These are phyloP conservation scores for Batillaria attramentaria DNA, from an alignment of 1,140 invertebrate species.

Conservation along the genomic window DNA sequence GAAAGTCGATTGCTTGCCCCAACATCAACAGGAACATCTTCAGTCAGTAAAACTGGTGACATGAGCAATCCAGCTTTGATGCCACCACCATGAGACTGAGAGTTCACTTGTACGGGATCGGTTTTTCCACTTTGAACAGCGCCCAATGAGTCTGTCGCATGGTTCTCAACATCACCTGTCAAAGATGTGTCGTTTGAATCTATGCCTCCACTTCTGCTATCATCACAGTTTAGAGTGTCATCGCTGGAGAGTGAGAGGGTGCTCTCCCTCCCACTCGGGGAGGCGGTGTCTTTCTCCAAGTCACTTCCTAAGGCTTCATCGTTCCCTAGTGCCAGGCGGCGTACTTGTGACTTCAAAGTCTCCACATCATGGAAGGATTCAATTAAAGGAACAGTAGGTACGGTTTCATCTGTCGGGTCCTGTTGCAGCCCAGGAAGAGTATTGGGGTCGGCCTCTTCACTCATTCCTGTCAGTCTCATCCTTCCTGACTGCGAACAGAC, in stretches of 20 bases:
- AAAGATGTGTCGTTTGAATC: background rate
- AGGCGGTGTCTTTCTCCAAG: background rate
- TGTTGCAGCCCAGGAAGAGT: slow-evolving; percentile 22
- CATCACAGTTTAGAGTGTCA: slow-evolving; percentile 33
- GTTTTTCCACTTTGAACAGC: background rate
- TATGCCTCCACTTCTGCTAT: slow-evolving; percentile 5
- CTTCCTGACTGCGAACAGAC: slow-evolving; percentile 23
- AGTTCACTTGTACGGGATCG: background rate
- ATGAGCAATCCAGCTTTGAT: slow-evolving; percentile 58
- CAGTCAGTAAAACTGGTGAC: slow-evolving; percentile 55
- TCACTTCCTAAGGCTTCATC: background rate
- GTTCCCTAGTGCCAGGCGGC: slow-evolving; percentile 9
- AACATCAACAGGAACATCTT: slow-evolving; percentile 61
- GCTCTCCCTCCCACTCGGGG: slow-evolving; percentile 11
- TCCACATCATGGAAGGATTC: slow-evolving; percentile 39
- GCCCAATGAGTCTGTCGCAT: background rate
- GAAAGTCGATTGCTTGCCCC: slow-evolving; percentile 58
- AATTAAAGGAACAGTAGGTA: slow-evolving; percentile 25
- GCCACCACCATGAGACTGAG: slow-evolving; percentile 11
- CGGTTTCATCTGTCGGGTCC: background rate
- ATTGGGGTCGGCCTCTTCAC: slow-evolving; percentile 26
- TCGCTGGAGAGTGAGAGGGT: slow-evolving; percentile 35
- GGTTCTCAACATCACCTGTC: slow-evolving; percentile 1
- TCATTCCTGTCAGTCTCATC: slow-evolving; percentile 38
- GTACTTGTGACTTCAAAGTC: slow-evolving; percentile 32